Evolutionary conservation across 2,888 invertebrate genomes (phyloP).

Genomic region (Notodonta dromedarius): DNA sequence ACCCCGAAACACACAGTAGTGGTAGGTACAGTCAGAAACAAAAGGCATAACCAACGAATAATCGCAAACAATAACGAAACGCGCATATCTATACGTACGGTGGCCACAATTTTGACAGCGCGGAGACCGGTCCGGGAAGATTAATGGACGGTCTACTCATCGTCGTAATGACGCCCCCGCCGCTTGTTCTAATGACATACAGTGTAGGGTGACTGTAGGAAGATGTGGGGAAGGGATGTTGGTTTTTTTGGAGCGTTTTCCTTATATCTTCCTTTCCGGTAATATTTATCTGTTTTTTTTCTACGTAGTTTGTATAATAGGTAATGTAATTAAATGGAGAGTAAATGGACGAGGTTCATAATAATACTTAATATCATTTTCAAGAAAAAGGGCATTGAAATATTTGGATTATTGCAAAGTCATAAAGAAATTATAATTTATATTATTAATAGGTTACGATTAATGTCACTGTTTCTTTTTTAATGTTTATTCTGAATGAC

Average conservation of each 20-base stretch:
- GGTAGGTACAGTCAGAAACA: constrained; percentile 45
- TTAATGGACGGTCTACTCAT: constrained; percentile 82
- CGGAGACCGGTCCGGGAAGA: constrained; percentile 78
- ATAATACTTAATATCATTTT: too few relatives aligned
- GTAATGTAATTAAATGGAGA: too few relatives aligned
- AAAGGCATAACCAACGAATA: constrained; percentile 41
- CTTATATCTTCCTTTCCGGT: neutral
- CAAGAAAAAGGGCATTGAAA: too few relatives aligned
- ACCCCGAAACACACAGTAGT: constrained; percentile 28
- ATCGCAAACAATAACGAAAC: constrained; percentile 44
- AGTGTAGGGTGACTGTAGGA: constrained; percentile 54
- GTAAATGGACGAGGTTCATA: too few relatives aligned
- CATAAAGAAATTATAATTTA: too few relatives aligned
- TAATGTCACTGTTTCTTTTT: too few relatives aligned
- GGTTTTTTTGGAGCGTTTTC: neutral
- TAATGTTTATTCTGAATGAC: too few relatives aligned
- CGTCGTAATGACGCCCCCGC: constrained; percentile 82
- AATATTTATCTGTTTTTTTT: too few relatives aligned
- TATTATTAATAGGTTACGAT: too few relatives aligned
- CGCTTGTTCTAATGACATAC: constrained; percentile 79
- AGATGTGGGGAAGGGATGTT: constrained; percentile 1
- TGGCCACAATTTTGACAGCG: constrained; percentile 82
- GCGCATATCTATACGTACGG: constrained; percentile 52
- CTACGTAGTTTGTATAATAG: too few relatives aligned
- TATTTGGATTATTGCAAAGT: too few relatives aligned